Percentiles rank a stretch among this genome's conserved stretches.
Evolutionary conservation across 2,797 vertebrate genomes (phyloP).

Genomic region (Serranus cabrilla): DNA sequence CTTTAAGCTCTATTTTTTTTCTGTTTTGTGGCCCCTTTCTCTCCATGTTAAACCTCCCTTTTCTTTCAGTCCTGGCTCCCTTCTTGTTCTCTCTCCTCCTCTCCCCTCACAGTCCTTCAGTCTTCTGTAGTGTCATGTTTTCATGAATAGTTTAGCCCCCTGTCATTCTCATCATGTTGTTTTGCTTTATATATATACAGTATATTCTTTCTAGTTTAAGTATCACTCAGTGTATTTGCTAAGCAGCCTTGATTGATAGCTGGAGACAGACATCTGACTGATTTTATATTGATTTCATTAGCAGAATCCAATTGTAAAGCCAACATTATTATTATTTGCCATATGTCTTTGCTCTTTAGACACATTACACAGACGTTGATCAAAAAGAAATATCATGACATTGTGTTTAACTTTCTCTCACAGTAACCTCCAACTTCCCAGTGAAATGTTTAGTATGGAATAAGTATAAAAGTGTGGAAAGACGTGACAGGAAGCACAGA

Average conservation of each 20-base stretch:
- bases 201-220: not conserved
- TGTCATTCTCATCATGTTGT: not conserved
- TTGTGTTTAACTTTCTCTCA: not conserved
- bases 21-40: not conserved
- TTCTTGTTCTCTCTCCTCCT: not conserved
- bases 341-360: not conserved
- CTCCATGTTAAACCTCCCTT: not conserved
- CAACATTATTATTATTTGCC: not conserved
- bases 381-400: not conserved
- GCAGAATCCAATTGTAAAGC: not conserved
- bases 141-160: not conserved
- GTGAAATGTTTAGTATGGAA: not conserved
- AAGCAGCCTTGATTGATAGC: not conserved
- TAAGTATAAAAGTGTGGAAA: not conserved
- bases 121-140: not conserved
- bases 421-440: not conserved
- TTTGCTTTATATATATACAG: not conserved
- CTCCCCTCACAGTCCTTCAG: not conserved
- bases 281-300: not conserved
- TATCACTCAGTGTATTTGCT: not conserved
- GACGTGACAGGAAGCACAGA: slow-evolving; percentile 30
- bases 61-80: not conserved
- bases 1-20: not conserved
- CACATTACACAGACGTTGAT: not conserved
- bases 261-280: not conserved